Conservation (phyloP, 2,113 vertebrate genomes). For the Acrocephalus arundinaceus region DNA sequence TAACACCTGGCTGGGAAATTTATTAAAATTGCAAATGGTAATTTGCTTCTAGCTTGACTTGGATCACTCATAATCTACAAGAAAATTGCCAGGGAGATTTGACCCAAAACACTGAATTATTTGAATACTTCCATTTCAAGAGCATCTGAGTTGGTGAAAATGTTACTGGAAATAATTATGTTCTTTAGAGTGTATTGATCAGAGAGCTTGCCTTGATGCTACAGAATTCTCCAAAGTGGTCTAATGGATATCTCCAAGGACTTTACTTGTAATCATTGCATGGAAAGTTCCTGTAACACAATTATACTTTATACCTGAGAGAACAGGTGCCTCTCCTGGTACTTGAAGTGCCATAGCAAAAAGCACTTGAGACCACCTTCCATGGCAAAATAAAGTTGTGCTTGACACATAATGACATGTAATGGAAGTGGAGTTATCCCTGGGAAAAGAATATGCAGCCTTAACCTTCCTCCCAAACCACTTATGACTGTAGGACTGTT, state of each 20-base stretch:
- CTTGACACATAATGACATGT: background rate
- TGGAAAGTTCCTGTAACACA: background rate
- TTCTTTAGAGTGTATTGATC: background rate
- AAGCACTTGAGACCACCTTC: background rate
- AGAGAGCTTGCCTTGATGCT: background rate
- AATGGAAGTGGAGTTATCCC: background rate
- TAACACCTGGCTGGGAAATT: conserved; percentile 21
- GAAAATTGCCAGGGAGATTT: background rate
- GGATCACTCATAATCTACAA: background rate
- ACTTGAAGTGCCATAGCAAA: background rate
- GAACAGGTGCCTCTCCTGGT: background rate
- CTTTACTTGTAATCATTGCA: background rate
- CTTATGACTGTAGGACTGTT: background rate
- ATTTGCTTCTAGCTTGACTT: conserved; percentile 32
- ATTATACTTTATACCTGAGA: background rate
- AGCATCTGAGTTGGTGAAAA: background rate
- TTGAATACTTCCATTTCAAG: background rate
- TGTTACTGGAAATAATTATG: background rate
- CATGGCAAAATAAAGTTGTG: background rate
- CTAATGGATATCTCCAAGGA: background rate
- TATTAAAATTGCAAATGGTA: conserved; percentile 37
- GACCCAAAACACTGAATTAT: background rate
- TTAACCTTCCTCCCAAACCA: background rate
- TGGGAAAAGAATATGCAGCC: background rate
- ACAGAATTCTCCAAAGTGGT: background rate